phyloP scores from a whole-genome alignment of 2,888 invertebrate species.

The Pardosa pseudoannulata region DNA sequence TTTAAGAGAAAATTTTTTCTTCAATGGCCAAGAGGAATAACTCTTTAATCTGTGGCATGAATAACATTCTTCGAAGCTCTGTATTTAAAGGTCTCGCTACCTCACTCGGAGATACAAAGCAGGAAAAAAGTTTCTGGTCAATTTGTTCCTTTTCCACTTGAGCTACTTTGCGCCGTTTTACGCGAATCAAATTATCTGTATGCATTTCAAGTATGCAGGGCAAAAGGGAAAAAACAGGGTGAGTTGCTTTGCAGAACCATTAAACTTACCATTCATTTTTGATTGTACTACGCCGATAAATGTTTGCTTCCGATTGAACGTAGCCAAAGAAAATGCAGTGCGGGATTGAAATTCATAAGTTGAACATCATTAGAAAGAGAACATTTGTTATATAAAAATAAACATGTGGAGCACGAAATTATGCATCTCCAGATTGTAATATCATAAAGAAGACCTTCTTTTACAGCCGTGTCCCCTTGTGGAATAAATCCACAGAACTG shows the following conservation, averaged over 20 bases:
- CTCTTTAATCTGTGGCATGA: not conserved
- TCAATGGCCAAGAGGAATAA: not conserved
- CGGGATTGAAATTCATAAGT: too few species aligned
- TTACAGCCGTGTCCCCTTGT: too few species aligned
- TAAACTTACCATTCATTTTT: not conserved
- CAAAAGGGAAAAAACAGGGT: too few species aligned
- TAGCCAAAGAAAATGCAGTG: too few species aligned
- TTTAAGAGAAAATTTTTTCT: not conserved
- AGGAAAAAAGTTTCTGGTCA: constrained; percentile 17
- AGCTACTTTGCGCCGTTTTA: constrained; percentile 1
- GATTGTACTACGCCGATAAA: not conserved
- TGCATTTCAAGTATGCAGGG: not conserved
- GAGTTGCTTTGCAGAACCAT: not conserved
- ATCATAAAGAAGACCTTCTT: too few species aligned
- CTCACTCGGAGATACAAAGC: not conserved
- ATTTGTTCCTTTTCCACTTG: constrained; percentile 13
- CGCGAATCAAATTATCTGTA: constrained; percentile 14
- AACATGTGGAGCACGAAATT: too few species aligned
- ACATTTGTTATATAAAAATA: too few species aligned
- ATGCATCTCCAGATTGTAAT: too few species aligned
- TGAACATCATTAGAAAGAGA: too few species aligned
- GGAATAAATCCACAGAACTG: too few species aligned
- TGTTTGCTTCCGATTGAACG: not conserved
- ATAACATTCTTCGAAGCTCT: not conserved
- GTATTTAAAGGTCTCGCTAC: not conserved